Conservation (phyloP, 2,113 vertebrate species). For the Myocastor coypus region DNA sequence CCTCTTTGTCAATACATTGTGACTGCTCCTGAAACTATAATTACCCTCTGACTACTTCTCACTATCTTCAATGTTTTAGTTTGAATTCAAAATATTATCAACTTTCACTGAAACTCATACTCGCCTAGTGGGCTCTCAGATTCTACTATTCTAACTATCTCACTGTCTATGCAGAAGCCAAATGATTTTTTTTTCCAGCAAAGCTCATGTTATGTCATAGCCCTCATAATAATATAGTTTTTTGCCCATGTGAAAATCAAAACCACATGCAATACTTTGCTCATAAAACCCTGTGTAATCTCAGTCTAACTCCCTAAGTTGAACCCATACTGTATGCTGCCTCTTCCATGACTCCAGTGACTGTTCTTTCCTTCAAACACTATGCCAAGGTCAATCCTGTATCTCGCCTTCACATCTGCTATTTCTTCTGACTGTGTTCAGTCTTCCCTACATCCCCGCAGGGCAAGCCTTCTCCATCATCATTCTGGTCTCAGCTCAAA, state of each 20-base stretch:
- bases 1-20: background rate
- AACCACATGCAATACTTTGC: background rate
- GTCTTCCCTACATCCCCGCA: background rate
- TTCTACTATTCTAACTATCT: background rate
- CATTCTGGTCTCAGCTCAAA: background rate
- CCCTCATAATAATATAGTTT: background rate
- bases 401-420: background rate
- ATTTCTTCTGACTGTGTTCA: background rate
- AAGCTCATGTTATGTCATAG: background rate
- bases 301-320: background rate
- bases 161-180: background rate
- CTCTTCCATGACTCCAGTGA: background rate
- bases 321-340: accelerated
- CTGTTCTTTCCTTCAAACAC: background rate
- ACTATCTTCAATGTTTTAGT: background rate
- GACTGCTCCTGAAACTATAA: background rate
- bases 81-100: background rate
- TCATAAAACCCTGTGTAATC: background rate
- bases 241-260: background rate
- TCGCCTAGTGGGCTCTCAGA: background rate
- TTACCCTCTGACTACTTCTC: background rate
- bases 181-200: background rate
- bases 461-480: background rate
- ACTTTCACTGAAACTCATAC: background rate
- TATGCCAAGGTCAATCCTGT: background rate